phyloP scores from a whole-genome alignment of 1,140 invertebrate genomes.

The Caenorhabditis latens region DNA sequence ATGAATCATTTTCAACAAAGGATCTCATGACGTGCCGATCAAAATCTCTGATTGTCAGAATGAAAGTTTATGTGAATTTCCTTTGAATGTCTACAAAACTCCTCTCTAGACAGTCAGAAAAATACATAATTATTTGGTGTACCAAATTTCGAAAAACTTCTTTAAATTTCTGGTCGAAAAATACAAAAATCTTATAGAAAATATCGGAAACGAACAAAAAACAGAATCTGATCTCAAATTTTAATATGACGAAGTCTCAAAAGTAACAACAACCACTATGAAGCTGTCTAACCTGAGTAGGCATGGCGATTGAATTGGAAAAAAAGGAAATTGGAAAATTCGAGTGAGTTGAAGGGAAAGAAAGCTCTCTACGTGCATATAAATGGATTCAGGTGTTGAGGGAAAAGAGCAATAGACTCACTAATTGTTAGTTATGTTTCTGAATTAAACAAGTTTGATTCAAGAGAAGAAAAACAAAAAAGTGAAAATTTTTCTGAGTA shows the following conservation, averaged over 20 bases:
- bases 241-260: background rate
- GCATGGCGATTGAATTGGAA: background rate
- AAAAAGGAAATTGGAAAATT: constrained; percentile 14
- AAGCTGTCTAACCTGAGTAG: too few relatives aligned
- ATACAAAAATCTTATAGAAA: background rate
- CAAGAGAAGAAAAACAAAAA: too few relatives aligned
- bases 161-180: background rate
- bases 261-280: background rate
- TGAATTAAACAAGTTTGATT: too few relatives aligned
- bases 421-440: too few relatives aligned
- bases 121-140: constrained; percentile 2
- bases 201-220: background rate
- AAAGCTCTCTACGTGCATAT: background rate
- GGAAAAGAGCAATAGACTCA: background rate
- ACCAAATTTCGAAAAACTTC: background rate
- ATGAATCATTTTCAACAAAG: too few relatives aligned
- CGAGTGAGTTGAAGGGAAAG: background rate
- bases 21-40: too few relatives aligned
- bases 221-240: background rate
- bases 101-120: background rate
- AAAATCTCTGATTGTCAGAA: too few relatives aligned
- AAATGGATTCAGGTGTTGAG: constrained; percentile 2
- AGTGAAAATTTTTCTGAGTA: too few relatives aligned
- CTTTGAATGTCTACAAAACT: background rate
- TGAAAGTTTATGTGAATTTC: too few relatives aligned